A percentile compares a stretch with the other conserved stretches of the same genome.
Evolutionary conservation across 2,113 vertebrate genomes (phyloP).

Genomic region (Zapornia atra): DNA sequence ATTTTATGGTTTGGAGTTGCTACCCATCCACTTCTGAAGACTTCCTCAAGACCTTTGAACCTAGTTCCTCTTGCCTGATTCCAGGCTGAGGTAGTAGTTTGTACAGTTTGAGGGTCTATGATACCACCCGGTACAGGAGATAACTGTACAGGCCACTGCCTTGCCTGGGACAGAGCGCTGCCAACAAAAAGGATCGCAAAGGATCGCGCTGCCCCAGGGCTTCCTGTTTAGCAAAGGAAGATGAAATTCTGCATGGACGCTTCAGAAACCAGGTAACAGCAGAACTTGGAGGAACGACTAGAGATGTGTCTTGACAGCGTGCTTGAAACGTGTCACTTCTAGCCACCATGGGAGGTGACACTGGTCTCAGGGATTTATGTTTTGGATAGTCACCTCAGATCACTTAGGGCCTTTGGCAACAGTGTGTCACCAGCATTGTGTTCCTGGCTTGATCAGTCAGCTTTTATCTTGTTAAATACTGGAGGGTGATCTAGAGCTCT

Average conservation of each 20-base stretch:
- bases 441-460: background rate
- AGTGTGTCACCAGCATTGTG: background rate
- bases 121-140: conserved; percentile 99
- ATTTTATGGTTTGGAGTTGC: background rate
- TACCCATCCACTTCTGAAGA: conserved; percentile 54
- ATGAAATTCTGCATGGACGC: conserved; percentile 7
- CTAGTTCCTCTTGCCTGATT: conserved; percentile 78
- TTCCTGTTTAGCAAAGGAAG: conserved; percentile 33
- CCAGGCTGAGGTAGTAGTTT: conserved; percentile 99
- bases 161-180: conserved; percentile 91
- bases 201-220: background rate
- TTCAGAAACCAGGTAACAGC: conserved; percentile 68
- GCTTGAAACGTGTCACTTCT: background rate
- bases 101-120: conserved; percentile 99
- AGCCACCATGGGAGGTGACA: background rate
- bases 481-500: background rate
- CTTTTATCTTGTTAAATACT: background rate
- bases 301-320: background rate
- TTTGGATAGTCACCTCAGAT: background rate
- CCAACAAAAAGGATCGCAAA: conserved; percentile 50
- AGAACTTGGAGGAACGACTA: background rate
- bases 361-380: background rate
- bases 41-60: conserved; percentile 36
- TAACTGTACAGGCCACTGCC: conserved; percentile 99
- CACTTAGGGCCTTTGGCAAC: background rate